phyloP scores from a whole-genome alignment of 2,113 vertebrate species.

The Phyllostomus discolor region DNA sequence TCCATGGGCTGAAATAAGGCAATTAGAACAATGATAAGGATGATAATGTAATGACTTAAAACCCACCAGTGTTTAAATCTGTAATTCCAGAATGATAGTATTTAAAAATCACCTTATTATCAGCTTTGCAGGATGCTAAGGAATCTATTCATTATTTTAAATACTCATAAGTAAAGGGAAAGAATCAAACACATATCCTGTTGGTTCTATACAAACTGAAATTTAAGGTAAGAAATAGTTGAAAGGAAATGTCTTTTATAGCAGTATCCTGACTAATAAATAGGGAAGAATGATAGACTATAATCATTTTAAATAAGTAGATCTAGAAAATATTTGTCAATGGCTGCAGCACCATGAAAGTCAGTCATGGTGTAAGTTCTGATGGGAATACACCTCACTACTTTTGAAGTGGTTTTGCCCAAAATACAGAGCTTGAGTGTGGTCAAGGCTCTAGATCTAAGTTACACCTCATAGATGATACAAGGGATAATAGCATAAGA shows the following conservation, averaged over 20 bases:
- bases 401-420: neutral
- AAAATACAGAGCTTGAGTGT: neutral
- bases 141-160: neutral
- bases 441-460: neutral
- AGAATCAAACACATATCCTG: neutral
- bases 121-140: neutral
- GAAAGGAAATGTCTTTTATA: slow-evolving; percentile 1
- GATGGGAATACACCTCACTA: neutral
- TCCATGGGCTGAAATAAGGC: neutral
- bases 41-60: neutral
- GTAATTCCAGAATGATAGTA: neutral
- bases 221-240: neutral
- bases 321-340: neutral
- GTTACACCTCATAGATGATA: neutral
- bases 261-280: neutral
- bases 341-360: neutral
- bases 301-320: neutral
- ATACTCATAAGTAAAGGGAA: neutral
- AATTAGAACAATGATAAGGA: neutral
- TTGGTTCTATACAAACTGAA: neutral
- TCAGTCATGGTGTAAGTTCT: neutral
- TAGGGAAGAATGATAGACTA: neutral
- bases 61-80: neutral
- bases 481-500: neutral
- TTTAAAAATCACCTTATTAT: neutral